phyloP scores from a whole-genome alignment of 2,797 vertebrate genomes.

The Parotocinclus haroldoi region DNA sequence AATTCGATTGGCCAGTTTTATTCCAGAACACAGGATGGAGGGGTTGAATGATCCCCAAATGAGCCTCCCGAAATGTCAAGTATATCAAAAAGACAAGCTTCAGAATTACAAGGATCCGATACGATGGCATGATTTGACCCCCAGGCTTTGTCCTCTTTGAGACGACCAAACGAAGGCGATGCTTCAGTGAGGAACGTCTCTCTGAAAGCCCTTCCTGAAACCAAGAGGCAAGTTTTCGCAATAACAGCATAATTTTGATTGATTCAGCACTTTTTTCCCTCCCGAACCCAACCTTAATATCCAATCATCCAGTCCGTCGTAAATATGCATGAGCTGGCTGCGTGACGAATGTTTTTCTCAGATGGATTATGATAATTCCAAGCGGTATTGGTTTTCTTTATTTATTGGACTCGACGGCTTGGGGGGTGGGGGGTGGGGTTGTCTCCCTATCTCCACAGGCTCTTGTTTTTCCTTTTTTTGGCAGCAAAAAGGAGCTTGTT shows the following conservation, averaged over 20 bases:
- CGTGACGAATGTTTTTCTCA: not conserved
- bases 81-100: not conserved
- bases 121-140: not conserved
- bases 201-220: not conserved
- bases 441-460: too few species aligned
- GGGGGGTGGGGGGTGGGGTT: too few species aligned
- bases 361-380: slow-evolving; percentile 28
- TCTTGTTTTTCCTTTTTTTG: too few species aligned
- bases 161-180: too few species aligned
- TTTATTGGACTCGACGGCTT: not conserved
- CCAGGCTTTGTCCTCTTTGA: not conserved
- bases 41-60: slow-evolving; percentile 15
- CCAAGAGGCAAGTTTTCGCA: not conserved
- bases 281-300: slow-evolving; percentile 20
- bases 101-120: not conserved
- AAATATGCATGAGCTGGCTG: slow-evolving; percentile 33
- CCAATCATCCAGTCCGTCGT: slow-evolving; percentile 13
- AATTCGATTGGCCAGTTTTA: not conserved
- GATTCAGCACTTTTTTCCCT: slow-evolving; percentile 24
- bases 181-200: not conserved
- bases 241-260: slow-evolving; percentile 22
- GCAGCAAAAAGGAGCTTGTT: too few species aligned
- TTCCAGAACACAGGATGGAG: not conserved
- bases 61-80: slow-evolving; percentile 1
- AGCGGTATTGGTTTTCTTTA: slow-evolving; percentile 1